Evolutionary conservation across 1,140 invertebrate genomes (phyloP).

Genomic region (Papilio dardanus): DNA sequence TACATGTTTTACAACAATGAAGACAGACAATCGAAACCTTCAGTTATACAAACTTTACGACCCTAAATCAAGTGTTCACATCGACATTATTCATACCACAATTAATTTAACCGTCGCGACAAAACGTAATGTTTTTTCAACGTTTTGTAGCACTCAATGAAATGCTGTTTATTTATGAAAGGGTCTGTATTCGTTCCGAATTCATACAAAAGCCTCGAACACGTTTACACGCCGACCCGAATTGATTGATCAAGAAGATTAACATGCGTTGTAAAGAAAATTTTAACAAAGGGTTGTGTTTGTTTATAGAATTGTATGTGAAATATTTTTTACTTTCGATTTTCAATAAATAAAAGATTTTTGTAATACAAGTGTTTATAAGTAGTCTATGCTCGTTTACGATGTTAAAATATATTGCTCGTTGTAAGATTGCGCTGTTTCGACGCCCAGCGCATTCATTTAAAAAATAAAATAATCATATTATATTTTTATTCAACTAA

Average conservation of each 20-base stretch:
- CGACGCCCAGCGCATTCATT: no score
- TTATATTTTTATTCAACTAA: no score
- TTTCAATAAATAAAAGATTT: no score
- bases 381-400: neutral
- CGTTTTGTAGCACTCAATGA: slow-evolving; percentile 18
- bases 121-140: slow-evolving; percentile 13
- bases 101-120: neutral
- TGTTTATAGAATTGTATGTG: neutral
- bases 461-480: no score
- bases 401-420: neutral
- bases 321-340: neutral
- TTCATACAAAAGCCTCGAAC: slow-evolving; percentile 4
- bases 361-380: neutral
- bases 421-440: no score
- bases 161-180: slow-evolving; percentile 14
- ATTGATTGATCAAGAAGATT: slow-evolving; percentile 10
- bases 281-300: neutral
- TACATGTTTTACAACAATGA: neutral
- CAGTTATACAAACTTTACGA: no score
- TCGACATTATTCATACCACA: neutral
- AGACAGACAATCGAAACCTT: no score
- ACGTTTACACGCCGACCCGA: neutral
- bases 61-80: neutral
- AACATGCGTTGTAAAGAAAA: slow-evolving; percentile 7
- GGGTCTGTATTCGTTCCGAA: neutral